A percentile compares a stretch with the other conserved stretches of the same genome.
phyloP scores from a whole-genome alignment of 2,113 vertebrate species.

The Tragelaphus scriptus region DNA sequence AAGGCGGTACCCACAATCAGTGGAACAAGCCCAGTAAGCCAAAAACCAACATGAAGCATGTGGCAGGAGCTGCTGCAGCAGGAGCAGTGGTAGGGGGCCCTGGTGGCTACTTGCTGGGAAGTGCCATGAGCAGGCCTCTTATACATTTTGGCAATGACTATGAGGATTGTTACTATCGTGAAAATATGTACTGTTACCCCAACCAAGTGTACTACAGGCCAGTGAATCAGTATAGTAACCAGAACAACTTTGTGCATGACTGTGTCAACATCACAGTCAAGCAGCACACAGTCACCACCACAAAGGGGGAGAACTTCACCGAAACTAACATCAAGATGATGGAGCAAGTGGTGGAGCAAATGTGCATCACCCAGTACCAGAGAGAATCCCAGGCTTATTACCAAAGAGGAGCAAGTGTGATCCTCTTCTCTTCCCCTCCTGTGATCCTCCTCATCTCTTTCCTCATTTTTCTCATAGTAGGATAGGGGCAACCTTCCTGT shows the following conservation, averaged over 20 bases:
- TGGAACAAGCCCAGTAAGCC: conserved; percentile 78
- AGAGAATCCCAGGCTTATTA: conserved; percentile 61
- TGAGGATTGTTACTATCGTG: conserved; percentile 76
- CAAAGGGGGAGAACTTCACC: conserved; percentile 47
- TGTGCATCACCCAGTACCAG: conserved; percentile 81
- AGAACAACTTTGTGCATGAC: conserved; percentile 80
- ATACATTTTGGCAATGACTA: conserved; percentile 77
- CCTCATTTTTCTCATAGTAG: conserved; percentile 73
- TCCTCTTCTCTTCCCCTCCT: conserved; percentile 51
- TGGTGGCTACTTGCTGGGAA: conserved; percentile 80
- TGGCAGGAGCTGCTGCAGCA: conserved; percentile 72
- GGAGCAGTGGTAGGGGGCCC: conserved; percentile 78
- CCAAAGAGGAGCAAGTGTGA: background rate
- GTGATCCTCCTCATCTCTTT: conserved; percentile 71
- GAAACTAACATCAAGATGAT: too few relatives aligned
- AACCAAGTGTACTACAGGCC: conserved; percentile 78
- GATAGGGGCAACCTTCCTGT: conserved; percentile 13
- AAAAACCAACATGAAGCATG: conserved; percentile 80
- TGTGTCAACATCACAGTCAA: conserved; percentile 82
- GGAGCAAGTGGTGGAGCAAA: conserved; percentile 71
- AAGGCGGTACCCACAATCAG: conserved; percentile 71
- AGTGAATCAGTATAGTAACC: conserved; percentile 56
- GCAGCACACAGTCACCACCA: conserved; percentile 79
- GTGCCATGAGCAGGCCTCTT: conserved; percentile 76
- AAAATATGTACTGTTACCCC: conserved; percentile 77